Conservation (phyloP, 1,140 invertebrate genomes). For the Scaptomyza hsui region DNA sequence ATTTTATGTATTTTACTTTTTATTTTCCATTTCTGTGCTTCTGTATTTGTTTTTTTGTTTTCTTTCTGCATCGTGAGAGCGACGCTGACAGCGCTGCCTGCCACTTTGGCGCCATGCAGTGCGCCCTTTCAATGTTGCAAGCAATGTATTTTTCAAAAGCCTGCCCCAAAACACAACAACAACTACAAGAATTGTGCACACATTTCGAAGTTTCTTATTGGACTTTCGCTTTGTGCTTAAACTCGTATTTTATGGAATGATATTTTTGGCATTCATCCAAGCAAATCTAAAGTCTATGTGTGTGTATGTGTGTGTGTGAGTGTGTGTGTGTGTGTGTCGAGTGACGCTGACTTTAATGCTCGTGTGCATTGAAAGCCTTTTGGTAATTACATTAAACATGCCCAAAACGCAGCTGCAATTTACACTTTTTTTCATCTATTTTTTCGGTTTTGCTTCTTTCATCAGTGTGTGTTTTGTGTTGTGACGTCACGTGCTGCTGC, state of each 20-base stretch:
- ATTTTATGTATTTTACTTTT: constrained; percentile 30
- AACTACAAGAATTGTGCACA: constrained; percentile 7
- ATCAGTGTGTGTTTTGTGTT: constrained; percentile 19
- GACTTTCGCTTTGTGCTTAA: constrained; percentile 75
- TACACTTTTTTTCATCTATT: constrained; percentile 58
- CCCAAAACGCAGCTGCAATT: constrained; percentile 80
- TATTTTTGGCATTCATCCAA: constrained; percentile 75
- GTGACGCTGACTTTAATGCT: constrained; percentile 62
- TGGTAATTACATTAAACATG: constrained; percentile 82
- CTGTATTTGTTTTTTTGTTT: constrained; percentile 4
- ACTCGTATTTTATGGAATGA: constrained; percentile 81
- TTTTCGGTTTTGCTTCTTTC: constrained; percentile 4
- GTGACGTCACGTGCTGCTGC: constrained; percentile 54
- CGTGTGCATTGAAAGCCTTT: constrained; percentile 77
- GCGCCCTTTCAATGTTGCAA: constrained; percentile 16
- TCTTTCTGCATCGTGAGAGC: constrained; percentile 23
- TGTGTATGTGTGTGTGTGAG: constrained; percentile 17
- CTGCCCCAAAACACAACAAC: constrained; percentile 15
- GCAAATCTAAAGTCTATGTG: constrained; percentile 16
- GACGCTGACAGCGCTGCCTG: constrained; percentile 37
- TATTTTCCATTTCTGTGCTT: background rate
- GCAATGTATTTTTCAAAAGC: constrained; percentile 52
- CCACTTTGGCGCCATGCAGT: constrained; percentile 32
- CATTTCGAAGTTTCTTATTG: constrained; percentile 75
- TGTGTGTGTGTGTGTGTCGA: constrained; percentile 35